These are phyloP conservation scores for Merops nubicus DNA, from an alignment of 2,113 vertebrate species.

Conservation along the genomic window DNA sequence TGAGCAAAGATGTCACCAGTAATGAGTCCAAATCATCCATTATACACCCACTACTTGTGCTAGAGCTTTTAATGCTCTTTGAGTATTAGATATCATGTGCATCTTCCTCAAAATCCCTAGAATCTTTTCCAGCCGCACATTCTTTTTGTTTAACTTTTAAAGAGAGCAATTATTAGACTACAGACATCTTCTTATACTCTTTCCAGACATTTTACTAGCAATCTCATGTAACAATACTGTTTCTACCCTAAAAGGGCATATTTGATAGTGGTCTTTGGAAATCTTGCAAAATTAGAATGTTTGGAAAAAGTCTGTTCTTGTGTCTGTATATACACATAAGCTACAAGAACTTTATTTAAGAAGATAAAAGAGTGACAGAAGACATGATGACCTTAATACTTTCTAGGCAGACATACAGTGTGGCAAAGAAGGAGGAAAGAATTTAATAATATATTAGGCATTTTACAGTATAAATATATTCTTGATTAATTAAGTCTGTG, in stretches of 20 bases:
- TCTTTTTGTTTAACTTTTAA: not conserved
- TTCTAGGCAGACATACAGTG: not conserved
- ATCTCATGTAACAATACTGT: not conserved
- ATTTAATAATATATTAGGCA: slow-evolving; percentile 50
- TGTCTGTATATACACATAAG: not conserved
- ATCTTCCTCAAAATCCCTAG: not conserved
- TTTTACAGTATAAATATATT: slow-evolving; percentile 73
- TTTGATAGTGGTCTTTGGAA: not conserved
- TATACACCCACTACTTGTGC: not conserved
- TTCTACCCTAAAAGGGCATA: not conserved
- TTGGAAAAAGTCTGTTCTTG: not conserved
- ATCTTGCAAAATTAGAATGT: not conserved
- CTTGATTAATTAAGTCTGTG: slow-evolving; percentile 76
- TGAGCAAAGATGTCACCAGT: not conserved
- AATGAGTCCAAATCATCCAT: not conserved
- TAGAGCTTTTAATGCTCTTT: not conserved
- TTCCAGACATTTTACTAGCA: not conserved
- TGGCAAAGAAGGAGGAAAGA: slow-evolving; percentile 3
- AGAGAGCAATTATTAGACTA: not conserved
- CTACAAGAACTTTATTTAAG: not conserved
- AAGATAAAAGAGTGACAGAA: not conserved
- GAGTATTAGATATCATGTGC: not conserved
- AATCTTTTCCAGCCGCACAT: not conserved
- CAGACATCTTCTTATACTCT: not conserved
- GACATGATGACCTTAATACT: not conserved